phyloP scores from a whole-genome alignment of 64 coral and sea anemone species.

The Catalaphyllia jardinei region DNA sequence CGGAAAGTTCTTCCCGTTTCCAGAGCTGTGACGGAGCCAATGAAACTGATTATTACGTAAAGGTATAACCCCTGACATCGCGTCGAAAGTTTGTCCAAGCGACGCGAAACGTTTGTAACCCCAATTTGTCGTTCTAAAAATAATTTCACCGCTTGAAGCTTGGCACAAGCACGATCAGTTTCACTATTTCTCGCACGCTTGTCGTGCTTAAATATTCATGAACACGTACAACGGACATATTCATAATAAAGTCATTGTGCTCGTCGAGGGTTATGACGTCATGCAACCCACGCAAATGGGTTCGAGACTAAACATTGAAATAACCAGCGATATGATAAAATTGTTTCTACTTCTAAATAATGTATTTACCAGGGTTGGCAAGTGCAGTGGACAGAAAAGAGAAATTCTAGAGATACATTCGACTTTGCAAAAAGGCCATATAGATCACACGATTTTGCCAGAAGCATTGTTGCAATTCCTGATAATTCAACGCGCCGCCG shows the following conservation, averaged over 20 bases:
- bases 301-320: constrained; percentile 32
- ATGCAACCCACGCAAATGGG: constrained; percentile 24
- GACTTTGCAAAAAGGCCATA: neutral
- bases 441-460: constrained; percentile 5
- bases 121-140: neutral
- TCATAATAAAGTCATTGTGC: constrained; percentile 38
- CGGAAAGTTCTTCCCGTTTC: neutral
- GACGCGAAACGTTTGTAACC: neutral
- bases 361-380: neutral
- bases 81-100: neutral
- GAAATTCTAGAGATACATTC: neutral
- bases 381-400: neutral
- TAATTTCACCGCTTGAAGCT: neutral
- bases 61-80: neutral
- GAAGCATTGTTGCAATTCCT: constrained; percentile 22
- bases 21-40: neutral
- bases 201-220: constrained; percentile 41
- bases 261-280: constrained; percentile 21
- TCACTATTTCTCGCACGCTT: constrained; percentile 8
- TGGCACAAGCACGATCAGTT: neutral
- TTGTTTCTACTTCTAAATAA: constrained; percentile 22
- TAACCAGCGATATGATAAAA: constrained; percentile 22
- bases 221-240: constrained; percentile 4
- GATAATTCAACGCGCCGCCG: neutral
- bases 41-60: neutral